Percentiles rank a stretch among this genome's conserved stretches.
These are phyloP conservation scores for Eupithecia exiguata DNA, from an alignment of 2,888 invertebrate genomes.

Conservation along the genomic window DNA sequence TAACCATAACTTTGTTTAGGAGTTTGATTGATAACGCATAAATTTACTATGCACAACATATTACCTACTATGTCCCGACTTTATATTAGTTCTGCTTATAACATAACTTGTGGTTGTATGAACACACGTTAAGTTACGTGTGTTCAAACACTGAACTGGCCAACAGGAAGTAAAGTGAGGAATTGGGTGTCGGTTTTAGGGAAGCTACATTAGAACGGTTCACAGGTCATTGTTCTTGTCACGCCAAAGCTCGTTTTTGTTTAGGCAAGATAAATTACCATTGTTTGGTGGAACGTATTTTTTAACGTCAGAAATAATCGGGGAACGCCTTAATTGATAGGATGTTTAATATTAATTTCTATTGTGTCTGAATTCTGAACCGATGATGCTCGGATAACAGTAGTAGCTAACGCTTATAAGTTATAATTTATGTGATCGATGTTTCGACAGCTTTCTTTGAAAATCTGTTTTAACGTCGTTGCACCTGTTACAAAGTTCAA, in stretches of 20 bases:
- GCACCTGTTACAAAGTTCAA: no score
- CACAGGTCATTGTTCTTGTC: conserved; percentile 80
- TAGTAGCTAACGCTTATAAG: not conserved
- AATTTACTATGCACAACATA: not conserved
- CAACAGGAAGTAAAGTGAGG: conserved; percentile 79
- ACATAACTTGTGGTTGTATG: not conserved
- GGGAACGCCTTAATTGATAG: conserved; percentile 21
- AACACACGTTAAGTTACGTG: conserved; percentile 45
- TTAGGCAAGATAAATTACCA: conserved; percentile 69
- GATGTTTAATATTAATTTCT: conserved; percentile 14
- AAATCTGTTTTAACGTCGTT: not conserved
- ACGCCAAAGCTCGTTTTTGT: conserved; percentile 68
- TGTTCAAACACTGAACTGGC: conserved; percentile 47
- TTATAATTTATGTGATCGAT: not conserved
- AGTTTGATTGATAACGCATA: conserved; percentile 52
- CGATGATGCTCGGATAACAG: not conserved
- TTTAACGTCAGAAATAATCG: conserved; percentile 52
- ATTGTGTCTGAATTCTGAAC: conserved; percentile 3
- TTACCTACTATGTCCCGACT: not conserved
- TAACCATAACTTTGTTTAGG: conserved; percentile 50
- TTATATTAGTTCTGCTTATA: not conserved
- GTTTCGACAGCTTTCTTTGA: not conserved
- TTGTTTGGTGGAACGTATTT: conserved; percentile 63
- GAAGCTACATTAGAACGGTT: conserved; percentile 73
- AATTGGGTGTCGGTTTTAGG: conserved; percentile 80